Evolutionary conservation across 2,797 vertebrate genomes (phyloP).

Genomic region (Acrossocheilus fasciatus): DNA sequence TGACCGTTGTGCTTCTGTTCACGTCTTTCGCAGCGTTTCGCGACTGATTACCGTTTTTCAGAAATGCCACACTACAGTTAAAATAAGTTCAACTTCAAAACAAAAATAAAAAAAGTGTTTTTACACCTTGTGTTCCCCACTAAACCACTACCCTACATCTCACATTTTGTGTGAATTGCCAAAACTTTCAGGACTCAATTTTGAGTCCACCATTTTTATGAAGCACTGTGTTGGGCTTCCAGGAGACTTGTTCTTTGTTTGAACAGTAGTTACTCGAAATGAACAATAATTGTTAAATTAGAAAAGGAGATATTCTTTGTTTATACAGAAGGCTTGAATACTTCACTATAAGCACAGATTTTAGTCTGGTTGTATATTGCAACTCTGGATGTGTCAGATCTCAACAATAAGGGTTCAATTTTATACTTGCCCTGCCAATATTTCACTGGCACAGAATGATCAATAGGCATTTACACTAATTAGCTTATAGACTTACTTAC

Average conservation of each 20-base stretch:
- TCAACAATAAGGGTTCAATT: background rate
- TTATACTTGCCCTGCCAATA: background rate
- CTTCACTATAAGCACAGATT: background rate
- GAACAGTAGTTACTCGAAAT: background rate
- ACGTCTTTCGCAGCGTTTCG: background rate
- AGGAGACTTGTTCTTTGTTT: background rate
- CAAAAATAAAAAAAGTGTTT: no score
- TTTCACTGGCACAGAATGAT: background rate
- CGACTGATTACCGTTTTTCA: background rate
- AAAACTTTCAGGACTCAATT: no score
- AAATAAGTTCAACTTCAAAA: background rate
- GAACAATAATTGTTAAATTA: background rate
- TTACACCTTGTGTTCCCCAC: no score
- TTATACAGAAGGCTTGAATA: background rate
- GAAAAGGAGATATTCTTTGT: background rate
- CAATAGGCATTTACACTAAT: background rate
- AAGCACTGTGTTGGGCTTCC: no score
- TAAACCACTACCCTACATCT: no score
- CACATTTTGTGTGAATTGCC: no score
- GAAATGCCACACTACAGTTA: background rate
- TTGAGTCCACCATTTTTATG: no score
- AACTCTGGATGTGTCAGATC: background rate
- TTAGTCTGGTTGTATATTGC: background rate
- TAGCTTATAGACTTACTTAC: background rate
- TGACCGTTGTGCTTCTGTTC: background rate